These are phyloP conservation scores for Drosophila robusta DNA, from an alignment of 2,888 invertebrate species.

Conservation along the genomic window DNA sequence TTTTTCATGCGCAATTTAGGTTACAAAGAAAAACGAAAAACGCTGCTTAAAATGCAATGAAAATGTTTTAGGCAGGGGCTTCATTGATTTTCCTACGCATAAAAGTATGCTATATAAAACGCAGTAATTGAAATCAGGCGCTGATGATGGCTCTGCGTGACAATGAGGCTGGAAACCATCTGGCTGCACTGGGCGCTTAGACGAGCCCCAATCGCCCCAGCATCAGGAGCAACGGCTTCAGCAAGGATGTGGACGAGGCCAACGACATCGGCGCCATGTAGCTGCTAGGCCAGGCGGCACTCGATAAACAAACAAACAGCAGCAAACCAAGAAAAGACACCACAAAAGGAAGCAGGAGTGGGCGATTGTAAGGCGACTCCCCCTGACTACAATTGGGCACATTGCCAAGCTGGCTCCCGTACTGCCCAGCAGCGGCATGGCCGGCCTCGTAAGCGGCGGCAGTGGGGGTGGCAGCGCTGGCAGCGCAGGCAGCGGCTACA, in stretches of 20 bases:
- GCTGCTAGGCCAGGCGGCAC: conserved; percentile 39
- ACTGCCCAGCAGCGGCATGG: conserved; percentile 81
- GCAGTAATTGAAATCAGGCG: conserved; percentile 31
- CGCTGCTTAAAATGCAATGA: conserved; percentile 73
- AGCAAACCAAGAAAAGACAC: conserved; percentile 17
- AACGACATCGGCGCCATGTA: conserved; percentile 48
- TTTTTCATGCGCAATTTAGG: conserved; percentile 81
- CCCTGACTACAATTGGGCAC: conserved; percentile 14
- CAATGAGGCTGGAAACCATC: conserved; percentile 29
- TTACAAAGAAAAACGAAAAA: conserved; percentile 68
- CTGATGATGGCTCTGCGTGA: conserved; percentile 30
- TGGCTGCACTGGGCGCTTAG: conserved; percentile 35
- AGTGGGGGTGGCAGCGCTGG: conserved; percentile 29
- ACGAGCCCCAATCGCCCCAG: conserved; percentile 6
- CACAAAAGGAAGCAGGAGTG: conserved; percentile 9
- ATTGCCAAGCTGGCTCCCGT: conserved; percentile 84
- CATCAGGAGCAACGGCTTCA: conserved; percentile 3
- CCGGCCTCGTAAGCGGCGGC: conserved; percentile 71
- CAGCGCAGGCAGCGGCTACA: conserved; percentile 41
- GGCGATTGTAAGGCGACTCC: conserved; percentile 18
- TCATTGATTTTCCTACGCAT: conserved; percentile 79
- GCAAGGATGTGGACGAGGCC: conserved; percentile 42
- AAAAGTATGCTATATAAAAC: conserved; percentile 63
- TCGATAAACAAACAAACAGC: conserved; percentile 8
- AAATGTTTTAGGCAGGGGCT: conserved; percentile 63